Evolutionary conservation across 2,888 invertebrate genomes (phyloP).

Genomic region (Leptopilina myrica): DNA sequence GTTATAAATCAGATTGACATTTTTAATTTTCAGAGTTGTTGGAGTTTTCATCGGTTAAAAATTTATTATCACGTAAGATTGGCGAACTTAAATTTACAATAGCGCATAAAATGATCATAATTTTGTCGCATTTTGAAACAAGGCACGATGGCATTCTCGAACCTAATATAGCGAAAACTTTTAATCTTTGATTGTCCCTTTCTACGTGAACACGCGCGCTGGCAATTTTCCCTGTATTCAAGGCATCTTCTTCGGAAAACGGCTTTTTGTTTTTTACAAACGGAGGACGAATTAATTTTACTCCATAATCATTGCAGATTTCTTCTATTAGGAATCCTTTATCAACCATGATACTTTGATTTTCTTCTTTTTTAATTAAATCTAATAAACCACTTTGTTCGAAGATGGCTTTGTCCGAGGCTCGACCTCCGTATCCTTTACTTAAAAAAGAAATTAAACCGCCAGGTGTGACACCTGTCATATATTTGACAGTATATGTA

Average conservation of each 20-base stretch:
- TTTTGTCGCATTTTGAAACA: slow-evolving; percentile 24
- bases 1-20: neutral
- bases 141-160: slow-evolving; percentile 24
- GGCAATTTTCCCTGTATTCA: slow-evolving; percentile 41
- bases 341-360: slow-evolving; percentile 50
- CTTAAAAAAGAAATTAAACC: slow-evolving; percentile 59
- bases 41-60: neutral
- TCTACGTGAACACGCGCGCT: slow-evolving; percentile 51
- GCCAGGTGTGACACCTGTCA: slow-evolving; percentile 60
- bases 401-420: slow-evolving; percentile 57
- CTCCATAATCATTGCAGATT: slow-evolving; percentile 41
- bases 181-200: slow-evolving; percentile 48
- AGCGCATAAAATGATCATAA: slow-evolving; percentile 24
- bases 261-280: slow-evolving; percentile 46
- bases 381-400: slow-evolving; percentile 42
- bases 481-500: slow-evolving; percentile 55
- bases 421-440: slow-evolving; percentile 56
- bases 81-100: slow-evolving; percentile 34
- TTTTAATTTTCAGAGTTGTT: neutral
- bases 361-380: slow-evolving; percentile 40
- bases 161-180: slow-evolving; percentile 40
- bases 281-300: slow-evolving; percentile 47
- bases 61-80: slow-evolving; percentile 30
- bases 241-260: slow-evolving; percentile 47
- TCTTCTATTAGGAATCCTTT: slow-evolving; percentile 51